Conservation (phyloP, 1,140 invertebrate genomes). For the Drosophila cardini region DNA sequence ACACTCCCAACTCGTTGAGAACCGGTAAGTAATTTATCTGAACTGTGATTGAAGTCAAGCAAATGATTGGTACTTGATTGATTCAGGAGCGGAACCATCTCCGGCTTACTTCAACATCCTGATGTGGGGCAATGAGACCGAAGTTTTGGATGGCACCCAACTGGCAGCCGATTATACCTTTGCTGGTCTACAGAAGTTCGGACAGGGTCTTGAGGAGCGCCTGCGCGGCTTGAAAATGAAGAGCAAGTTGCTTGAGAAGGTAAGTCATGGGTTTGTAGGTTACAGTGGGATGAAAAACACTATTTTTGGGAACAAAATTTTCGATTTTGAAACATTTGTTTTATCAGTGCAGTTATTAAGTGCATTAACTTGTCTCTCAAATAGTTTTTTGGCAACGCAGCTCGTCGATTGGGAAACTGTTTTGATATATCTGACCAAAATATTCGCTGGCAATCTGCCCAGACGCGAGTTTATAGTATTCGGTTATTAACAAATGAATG, state of each 20-base stretch:
- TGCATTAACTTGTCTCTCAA: constrained; percentile 73
- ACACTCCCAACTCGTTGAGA: constrained; percentile 91
- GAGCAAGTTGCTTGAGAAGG: constrained; percentile 95
- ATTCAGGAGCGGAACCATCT: constrained; percentile 94
- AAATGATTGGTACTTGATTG: background rate
- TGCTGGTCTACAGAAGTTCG: constrained; percentile 96
- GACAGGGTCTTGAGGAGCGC: constrained; percentile 95
- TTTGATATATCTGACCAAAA: constrained; percentile 32
- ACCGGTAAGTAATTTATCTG: constrained; percentile 88
- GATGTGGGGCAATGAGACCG: constrained; percentile 93
- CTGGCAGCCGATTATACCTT: constrained; percentile 97
- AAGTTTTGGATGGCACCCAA: constrained; percentile 95
- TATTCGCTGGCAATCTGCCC: constrained; percentile 65
- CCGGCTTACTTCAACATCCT: constrained; percentile 97
- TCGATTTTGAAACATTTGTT: too few species aligned
- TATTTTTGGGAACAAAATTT: too few species aligned
- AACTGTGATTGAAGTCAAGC: background rate
- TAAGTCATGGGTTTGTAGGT: constrained; percentile 80
- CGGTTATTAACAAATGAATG: constrained; percentile 76
- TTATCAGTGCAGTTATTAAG: constrained; percentile 33
- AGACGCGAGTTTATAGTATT: constrained; percentile 67
- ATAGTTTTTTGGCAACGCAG: constrained; percentile 60
- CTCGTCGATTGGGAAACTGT: constrained; percentile 70
- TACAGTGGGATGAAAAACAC: background rate
- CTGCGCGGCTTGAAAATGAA: constrained; percentile 93